Conservation (phyloP, 2,888 invertebrate species). For the Saturnia pavonia region DNA sequence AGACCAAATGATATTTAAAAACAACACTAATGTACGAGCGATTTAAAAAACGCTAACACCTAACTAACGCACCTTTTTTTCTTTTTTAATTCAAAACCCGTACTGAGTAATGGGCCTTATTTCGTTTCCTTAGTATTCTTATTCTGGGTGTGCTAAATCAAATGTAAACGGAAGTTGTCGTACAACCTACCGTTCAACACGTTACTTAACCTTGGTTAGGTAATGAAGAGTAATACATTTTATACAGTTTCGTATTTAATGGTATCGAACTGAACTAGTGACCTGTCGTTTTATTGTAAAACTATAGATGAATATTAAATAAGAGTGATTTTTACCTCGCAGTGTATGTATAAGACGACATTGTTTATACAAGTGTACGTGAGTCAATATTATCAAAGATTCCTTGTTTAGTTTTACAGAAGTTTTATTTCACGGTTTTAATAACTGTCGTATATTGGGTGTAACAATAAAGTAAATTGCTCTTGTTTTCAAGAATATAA, state of each 20-base stretch:
- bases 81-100: too few species aligned
- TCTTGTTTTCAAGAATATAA: background rate
- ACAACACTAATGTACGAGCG: background rate
- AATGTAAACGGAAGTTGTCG: conserved; percentile 18
- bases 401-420: background rate
- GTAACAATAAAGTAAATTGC: background rate
- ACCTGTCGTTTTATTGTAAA: background rate
- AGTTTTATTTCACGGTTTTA: background rate
- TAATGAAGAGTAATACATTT: background rate
- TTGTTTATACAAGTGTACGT: background rate
- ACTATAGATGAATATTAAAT: background rate
- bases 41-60: background rate
- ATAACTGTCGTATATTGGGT: background rate
- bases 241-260: background rate
- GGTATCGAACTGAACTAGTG: background rate
- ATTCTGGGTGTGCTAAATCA: conserved; percentile 9
- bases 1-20: background rate
- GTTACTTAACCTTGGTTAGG: conserved; percentile 9
- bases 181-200: background rate
- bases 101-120: background rate
- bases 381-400: background rate
- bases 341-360: background rate
- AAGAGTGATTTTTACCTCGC: background rate
- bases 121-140: background rate
- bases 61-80: background rate